Percentiles rank a stretch among this genome's conserved stretches.
Evolutionary conservation across 2,888 invertebrate species (phyloP).

Genomic region (Nomada lathburiana): DNA sequence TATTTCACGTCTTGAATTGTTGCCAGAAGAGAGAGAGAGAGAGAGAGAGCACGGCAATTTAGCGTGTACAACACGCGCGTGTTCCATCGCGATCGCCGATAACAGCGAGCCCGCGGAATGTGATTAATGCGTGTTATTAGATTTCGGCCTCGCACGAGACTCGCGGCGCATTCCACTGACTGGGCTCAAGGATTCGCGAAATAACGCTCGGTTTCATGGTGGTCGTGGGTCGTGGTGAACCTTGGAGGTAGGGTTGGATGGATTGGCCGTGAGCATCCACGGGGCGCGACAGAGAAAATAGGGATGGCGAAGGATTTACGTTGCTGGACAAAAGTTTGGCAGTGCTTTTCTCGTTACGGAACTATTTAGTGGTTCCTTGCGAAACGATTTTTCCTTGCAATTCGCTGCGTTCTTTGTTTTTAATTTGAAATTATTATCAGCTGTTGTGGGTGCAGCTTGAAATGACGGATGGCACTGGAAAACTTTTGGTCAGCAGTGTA

Average conservation of each 20-base stretch:
- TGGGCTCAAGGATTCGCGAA: conserved; percentile 54
- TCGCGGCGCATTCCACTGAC: conserved; percentile 51
- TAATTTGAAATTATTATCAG: no score
- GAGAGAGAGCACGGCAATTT: conserved; percentile 35
- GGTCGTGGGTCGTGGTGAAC: not conserved
- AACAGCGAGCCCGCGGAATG: conserved; percentile 46
- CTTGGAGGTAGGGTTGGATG: not conserved
- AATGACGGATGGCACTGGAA: no score
- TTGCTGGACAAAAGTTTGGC: no score
- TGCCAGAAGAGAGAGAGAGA: conserved; percentile 56
- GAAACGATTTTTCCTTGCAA: no score
- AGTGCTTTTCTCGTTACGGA: no score
- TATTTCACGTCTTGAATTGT: conserved; percentile 60
- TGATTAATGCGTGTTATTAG: conserved; percentile 52
- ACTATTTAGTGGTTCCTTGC: no score
- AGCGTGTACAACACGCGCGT: conserved; percentile 20
- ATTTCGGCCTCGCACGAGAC: conserved; percentile 48
- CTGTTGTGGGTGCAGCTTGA: no score
- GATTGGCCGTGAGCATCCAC: not conserved
- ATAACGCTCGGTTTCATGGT: conserved; percentile 2
- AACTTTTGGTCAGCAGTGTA: no score
- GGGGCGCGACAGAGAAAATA: no score
- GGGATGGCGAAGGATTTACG: no score
- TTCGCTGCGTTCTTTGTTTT: no score
- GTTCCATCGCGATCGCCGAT: conserved; percentile 18